Evolutionary conservation across 53 echinoderm and acorn worm species (phyloP), one percentile per base, ranked within the genome.

Genomic region (Patiria pectinifera): DNA sequence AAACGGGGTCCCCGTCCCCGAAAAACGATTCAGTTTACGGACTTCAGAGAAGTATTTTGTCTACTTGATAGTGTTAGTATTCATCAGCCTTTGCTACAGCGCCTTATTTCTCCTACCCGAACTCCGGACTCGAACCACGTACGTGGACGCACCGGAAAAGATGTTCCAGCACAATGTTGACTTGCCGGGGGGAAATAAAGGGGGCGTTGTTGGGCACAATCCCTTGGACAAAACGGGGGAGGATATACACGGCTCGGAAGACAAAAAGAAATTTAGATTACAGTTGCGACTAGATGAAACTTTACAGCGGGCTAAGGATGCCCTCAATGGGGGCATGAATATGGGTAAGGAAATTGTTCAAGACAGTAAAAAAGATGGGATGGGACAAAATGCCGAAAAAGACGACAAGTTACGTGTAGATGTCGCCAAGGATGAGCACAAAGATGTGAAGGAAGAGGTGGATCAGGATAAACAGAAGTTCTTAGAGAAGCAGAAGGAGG

Each of bases 101-200:
- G 98, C 98, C 89, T 92, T 98, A 69, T 96, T 98, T 81, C 94
- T 98, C 45, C 80, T 98, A 78, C 98, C 98, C 11, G 98, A 98
- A 82, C 92, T 95, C 21, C 90, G 90, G 48, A 81, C 80, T 10
- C 90, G 90, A 69, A 90, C 90, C 15, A 25, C 90, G 25, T 96
- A 93, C 78, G 91, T 92, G 89, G 94, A 96, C 86, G 89, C 94
- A 46, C 96, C 95, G 49, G 93, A 95, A 76, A 92, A 92, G 84
- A 76, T 95, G 77, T 95, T 95, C 66, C 93, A 91, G 7, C 93
- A 93, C 88, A 87, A 59, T 59, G 61, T 82, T 46, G 93, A 93
- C 2, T 74, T 87, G 48, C 96, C 93, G 75, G 94, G 66, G 76
- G 92, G 92, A 16, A 82, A 81, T 35, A 95, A 91, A 43, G 94